Percentiles rank a stretch among this genome's conserved stretches.
Evolutionary conservation across 2,113 vertebrate species (phyloP).

Genomic region (Romanogobio albipinnatus): DNA sequence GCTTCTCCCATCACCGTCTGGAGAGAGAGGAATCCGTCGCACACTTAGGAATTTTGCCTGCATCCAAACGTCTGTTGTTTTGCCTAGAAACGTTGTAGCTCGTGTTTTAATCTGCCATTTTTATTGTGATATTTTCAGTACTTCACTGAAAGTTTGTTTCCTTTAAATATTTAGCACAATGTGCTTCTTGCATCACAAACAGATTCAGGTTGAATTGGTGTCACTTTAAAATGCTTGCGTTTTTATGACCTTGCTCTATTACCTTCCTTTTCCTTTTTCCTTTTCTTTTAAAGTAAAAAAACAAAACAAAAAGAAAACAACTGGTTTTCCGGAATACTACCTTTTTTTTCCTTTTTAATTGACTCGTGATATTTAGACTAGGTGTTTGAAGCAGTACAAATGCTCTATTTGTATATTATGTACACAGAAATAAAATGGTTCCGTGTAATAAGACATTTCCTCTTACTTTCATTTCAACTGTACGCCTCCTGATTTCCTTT

Average conservation of each 20-base stretch:
- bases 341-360: slow-evolving; percentile 88
- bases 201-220: slow-evolving; percentile 80
- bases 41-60: slow-evolving; percentile 45
- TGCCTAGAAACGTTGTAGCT: slow-evolving; percentile 79
- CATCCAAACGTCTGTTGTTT: slow-evolving; percentile 72
- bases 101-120: slow-evolving; percentile 87
- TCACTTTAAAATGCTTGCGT: slow-evolving; percentile 80
- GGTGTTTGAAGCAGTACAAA: slow-evolving; percentile 81
- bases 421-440: slow-evolving; percentile 87
- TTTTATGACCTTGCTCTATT: slow-evolving; percentile 71
- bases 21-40: slow-evolving; percentile 48
- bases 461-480: slow-evolving; percentile 74
- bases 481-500: slow-evolving; percentile 48
- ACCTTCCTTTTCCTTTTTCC: slow-evolving; percentile 69
- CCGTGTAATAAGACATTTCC: slow-evolving; percentile 74
- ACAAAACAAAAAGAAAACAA: neutral
- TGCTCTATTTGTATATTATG: slow-evolving; percentile 94
- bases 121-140: slow-evolving; percentile 92
- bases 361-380: slow-evolving; percentile 77
- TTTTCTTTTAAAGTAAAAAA: slow-evolving; percentile 69
- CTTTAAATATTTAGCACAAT: slow-evolving; percentile 70
- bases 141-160: slow-evolving; percentile 81
- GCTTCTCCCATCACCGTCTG: slow-evolving; percentile 38
- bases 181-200: slow-evolving; percentile 75
- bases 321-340: slow-evolving; percentile 84